Base-by-base conservation (phyloP, 2,888 invertebrate genomes). In the Oithona nana region DNA sequence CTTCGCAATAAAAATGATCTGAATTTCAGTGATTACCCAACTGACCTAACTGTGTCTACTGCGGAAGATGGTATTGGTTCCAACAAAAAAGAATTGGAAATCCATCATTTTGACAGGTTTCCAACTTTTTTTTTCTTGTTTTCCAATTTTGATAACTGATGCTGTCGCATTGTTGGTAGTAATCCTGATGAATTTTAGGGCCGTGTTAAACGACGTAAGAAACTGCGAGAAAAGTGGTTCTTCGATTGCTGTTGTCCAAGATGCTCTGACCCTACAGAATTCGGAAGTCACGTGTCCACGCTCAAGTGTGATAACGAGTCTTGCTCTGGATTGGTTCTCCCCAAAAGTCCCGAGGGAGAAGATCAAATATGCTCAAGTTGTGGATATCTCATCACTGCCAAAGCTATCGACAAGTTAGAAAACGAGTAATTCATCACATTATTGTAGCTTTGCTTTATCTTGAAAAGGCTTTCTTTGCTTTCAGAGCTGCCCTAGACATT, bases 211-310 rank as follows among this genome's bases (percentile, higher is more conserved):
- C 20, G 62, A 22, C 55, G 56, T 1, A 8, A 22, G 13, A 62
- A 62, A 48, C 24, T 62, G n/a, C 4, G 48, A 8, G 48, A 39
- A 13, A 62, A 62, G 11, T 62, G 62, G 62, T 62, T 56, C 31
- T 62, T 62, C 13, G 62, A 62, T 16, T 62, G 62, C 24, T 26
- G 16, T 6, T 62, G 62, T 11, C 3, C 26, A 6, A 4, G 62
- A 31, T 62, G 62, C 30, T 24, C 11, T 11, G 62, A 62, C 26
- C 30, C 56, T 13, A 56, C 62, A 22, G 62, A 62, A 28, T 16
- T 29, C 28, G 62, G 62, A 22, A 54, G 29, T 24, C 48, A 56
- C 52, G 28, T 55, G 16, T 62, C 62, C 4, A 56, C 54, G 13
- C 62, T 54, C 2, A 54, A 54, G 26, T 54, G 54, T 26, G 20